These are phyloP conservation scores for Plagodis pulveraria DNA, from an alignment of 2,888 invertebrate species.

Conservation along the genomic window DNA sequence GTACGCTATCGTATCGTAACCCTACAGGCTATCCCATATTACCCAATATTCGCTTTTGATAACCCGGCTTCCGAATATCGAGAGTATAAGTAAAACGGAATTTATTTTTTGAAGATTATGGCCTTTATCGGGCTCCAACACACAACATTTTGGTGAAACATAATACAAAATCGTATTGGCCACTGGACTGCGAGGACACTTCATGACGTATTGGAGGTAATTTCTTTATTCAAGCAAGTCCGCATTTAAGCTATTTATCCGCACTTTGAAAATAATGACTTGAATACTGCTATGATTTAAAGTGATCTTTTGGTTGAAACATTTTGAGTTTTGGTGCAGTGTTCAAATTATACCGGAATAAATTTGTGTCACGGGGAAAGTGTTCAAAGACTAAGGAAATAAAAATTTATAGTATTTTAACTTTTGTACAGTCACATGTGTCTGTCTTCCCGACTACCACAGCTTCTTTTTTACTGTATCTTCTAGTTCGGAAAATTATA, in stretches of 20 bases:
- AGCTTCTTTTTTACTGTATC: no score
- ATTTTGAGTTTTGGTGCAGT: no score
- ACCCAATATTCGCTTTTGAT: conserved; percentile 31
- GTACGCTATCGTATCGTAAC: conserved; percentile 31
- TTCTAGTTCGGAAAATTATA: no score
- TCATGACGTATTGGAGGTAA: conserved; percentile 55
- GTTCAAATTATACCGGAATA: no score
- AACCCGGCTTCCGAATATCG: conserved; percentile 27
- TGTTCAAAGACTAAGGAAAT: no score
- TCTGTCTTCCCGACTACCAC: no score
- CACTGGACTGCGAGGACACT: conserved; percentile 48
- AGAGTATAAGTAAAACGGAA: conserved; percentile 43
- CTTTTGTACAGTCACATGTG: no score
- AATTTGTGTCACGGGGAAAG: no score
- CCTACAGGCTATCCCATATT: conserved; percentile 28
- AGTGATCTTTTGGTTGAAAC: conserved; percentile 28
- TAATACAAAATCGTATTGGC: conserved; percentile 60
- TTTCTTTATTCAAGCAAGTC: conserved; percentile 31
- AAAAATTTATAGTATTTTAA: no score
- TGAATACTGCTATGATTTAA: conserved; percentile 28
- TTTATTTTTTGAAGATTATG: conserved; percentile 53
- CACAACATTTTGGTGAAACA: conserved; percentile 55
- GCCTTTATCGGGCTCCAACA: conserved; percentile 54
- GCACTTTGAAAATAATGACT: conserved; percentile 35
- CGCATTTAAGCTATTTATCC: conserved; percentile 39